A percentile compares a stretch with the other conserved stretches of the same genome.
Evolutionary conservation across 2,888 invertebrate genomes (phyloP).

Genomic region (Scotopteryx bipunctaria): DNA sequence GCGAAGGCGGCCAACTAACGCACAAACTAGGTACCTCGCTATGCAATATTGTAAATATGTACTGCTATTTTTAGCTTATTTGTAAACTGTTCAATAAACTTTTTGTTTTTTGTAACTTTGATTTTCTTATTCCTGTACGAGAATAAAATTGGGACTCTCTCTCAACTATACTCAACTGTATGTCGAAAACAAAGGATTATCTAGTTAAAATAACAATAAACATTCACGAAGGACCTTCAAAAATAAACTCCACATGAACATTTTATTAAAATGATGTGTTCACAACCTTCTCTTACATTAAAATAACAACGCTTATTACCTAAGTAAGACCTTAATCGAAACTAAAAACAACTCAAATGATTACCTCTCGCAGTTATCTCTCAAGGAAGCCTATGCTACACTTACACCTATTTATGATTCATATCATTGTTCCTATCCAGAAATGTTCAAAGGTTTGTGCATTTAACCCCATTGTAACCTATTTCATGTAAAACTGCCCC

Average conservation of each 20-base stretch:
- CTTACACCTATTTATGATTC: neutral
- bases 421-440: neutral
- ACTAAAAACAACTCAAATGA: constrained; percentile 11
- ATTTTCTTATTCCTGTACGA: neutral
- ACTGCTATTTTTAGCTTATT: constrained; percentile 15
- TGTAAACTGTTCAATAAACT: constrained; percentile 29
- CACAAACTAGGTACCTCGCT: constrained; percentile 19
- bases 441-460: no score
- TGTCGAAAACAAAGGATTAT: no score
- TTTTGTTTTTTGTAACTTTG: constrained; percentile 23
- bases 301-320: constrained; percentile 6
- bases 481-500: no score
- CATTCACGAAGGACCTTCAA: no score
- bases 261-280: no score
- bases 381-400: neutral
- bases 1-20: constrained; percentile 30
- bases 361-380: neutral
- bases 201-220: no score
- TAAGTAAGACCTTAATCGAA: constrained; percentile 6
- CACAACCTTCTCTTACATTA: constrained; percentile 14
- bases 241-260: no score
- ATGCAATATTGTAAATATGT: constrained; percentile 30
- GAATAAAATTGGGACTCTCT: no score
- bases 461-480: no score
- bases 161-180: no score